A percentile compares a stretch with the other conserved stretches of the same genome.
Evolutionary conservation across 2,888 invertebrate genomes (phyloP).

Genomic region (Operophtera brumata): DNA sequence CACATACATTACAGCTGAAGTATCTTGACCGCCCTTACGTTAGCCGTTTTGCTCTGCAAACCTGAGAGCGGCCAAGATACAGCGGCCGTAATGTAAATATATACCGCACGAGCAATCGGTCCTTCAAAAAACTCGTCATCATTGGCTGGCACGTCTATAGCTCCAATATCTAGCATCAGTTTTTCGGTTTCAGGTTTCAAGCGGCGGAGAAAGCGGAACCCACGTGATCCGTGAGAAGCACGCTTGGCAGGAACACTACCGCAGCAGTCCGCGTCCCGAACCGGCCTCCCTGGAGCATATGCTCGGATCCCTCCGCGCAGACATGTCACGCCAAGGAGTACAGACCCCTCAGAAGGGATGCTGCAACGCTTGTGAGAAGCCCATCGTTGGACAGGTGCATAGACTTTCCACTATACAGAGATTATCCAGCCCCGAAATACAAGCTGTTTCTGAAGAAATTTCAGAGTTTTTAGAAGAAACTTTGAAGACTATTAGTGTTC

Average conservation of each 20-base stretch:
- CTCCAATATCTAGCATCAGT: conserved; percentile 8
- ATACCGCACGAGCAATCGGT: too few relatives aligned
- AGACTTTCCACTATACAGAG: conserved; percentile 11
- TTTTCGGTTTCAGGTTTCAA: conserved; percentile 60
- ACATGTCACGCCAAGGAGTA: conserved; percentile 99
- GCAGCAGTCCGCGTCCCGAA: conserved; percentile 81
- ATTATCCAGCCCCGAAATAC: neutral
- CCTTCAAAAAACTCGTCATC: too few relatives aligned
- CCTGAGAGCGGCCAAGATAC: too few relatives aligned
- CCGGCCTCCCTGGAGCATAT: conserved; percentile 85
- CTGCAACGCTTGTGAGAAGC: conserved; percentile 99
- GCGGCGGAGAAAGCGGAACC: conserved; percentile 71
- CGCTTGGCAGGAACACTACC: conserved; percentile 78
- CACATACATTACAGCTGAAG: too few relatives aligned
- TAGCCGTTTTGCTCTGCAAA: too few relatives aligned
- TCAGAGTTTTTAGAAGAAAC: neutral
- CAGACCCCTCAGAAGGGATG: conserved; percentile 99
- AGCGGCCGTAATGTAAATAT: too few relatives aligned
- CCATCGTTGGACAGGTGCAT: conserved; percentile 96
- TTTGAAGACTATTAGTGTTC: conserved; percentile 8
- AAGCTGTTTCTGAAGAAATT: neutral
- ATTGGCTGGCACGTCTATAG: too few relatives aligned
- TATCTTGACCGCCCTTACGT: too few relatives aligned
- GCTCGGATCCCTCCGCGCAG: conserved; percentile 96
- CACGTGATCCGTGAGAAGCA: conserved; percentile 84